These are phyloP conservation scores for Notoglanidium macrostoma DNA, from an alignment of 2,797 vertebrate species.

Conservation along the genomic window DNA sequence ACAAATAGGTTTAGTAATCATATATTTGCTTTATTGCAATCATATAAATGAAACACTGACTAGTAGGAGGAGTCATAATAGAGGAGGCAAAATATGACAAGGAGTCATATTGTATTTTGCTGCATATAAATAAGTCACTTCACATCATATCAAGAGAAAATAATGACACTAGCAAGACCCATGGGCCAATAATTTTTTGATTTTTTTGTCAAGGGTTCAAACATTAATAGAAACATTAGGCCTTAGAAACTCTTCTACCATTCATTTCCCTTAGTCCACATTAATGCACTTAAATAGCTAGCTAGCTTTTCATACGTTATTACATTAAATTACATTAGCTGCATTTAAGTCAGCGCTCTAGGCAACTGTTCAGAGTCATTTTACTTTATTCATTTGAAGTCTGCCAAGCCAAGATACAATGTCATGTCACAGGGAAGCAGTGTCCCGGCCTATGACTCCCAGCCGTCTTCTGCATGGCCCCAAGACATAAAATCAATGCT, in stretches of 20 bases:
- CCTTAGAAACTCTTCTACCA: background rate
- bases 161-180: background rate
- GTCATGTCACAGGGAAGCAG: slow-evolving; percentile 50
- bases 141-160: background rate
- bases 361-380: background rate
- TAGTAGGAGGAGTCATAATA: too few species aligned
- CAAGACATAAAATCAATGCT: slow-evolving; percentile 77
- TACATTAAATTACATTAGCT: background rate
- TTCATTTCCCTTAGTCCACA: background rate
- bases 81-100: too few species aligned
- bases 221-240: background rate
- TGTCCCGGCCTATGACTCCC: slow-evolving; percentile 71
- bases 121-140: background rate
- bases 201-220: background rate
- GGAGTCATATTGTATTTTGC: background rate
- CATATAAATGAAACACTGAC: background rate
- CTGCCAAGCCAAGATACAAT: slow-evolving; percentile 1
- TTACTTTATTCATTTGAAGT: slow-evolving; percentile 7
- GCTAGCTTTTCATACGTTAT: background rate
- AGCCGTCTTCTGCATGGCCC: slow-evolving; percentile 67
- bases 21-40: background rate
- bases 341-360: background rate
- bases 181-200: background rate
- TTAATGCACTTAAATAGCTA: background rate
- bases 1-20: too few species aligned